phyloP scores from a whole-genome alignment of 2,888 invertebrate genomes.

The Gastrophysa polygoni region DNA sequence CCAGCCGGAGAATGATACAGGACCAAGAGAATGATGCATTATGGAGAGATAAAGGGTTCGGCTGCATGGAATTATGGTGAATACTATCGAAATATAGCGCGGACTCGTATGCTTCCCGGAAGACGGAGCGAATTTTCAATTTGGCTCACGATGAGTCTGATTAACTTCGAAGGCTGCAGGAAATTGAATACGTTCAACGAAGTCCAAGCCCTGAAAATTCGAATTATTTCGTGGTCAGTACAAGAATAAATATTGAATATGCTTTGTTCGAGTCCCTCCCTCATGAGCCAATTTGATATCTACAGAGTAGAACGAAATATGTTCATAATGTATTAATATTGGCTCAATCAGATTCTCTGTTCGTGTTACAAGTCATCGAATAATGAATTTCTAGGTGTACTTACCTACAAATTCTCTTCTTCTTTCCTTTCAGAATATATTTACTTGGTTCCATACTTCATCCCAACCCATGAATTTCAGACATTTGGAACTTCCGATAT shows the following conservation, averaged over 20 bases:
- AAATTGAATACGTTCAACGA: background rate
- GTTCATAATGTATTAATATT: too few species aligned
- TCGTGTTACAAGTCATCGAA: too few species aligned
- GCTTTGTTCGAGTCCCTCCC: too few species aligned
- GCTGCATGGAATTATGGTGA: conserved; percentile 23
- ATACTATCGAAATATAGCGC: conserved; percentile 1
- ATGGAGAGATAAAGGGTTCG: conserved; percentile 29
- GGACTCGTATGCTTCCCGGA: background rate
- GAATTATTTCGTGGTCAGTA: background rate
- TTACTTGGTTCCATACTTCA: too few species aligned
- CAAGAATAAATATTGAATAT: background rate
- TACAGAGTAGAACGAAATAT: too few species aligned
- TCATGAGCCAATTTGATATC: too few species aligned
- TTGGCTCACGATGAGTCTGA: background rate
- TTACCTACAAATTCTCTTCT: too few species aligned
- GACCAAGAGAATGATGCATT: conserved; percentile 26
- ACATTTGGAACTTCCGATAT: too few species aligned
- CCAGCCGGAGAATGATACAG: background rate
- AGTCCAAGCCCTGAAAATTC: background rate
- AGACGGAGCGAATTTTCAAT: background rate
- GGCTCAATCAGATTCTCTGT: too few species aligned
- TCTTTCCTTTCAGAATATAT: too few species aligned
- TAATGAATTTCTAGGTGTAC: too few species aligned
- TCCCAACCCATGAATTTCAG: too few species aligned
- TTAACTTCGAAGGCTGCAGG: background rate